Base-by-base conservation (phyloP, 2,797 vertebrate species). In the Crenuchus spilurus region DNA sequence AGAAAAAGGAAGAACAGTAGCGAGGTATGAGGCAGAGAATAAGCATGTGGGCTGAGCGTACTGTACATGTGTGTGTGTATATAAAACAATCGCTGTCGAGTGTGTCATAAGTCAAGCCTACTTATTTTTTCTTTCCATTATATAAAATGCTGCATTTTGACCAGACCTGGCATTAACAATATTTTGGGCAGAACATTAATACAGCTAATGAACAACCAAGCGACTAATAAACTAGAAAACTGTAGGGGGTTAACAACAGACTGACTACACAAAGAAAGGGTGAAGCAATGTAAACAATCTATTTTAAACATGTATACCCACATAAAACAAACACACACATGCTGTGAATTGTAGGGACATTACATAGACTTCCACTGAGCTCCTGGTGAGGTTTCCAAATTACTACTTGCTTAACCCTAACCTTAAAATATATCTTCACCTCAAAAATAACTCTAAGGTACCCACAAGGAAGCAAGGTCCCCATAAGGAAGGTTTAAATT, bases 21-120 rank as follows among this genome's bases (percentile, higher is more conserved):
- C 39, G 37, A 46, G 66, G 41, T 14, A 58, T 66, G 16, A 52
- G 70, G 84, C 39, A 30, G n/a, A 79, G 80, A 82, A 76, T 70
- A 65, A 52, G 54, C 61, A 71, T 70, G 16, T 48, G 20, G 33
- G 44, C 42, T 46, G n/a, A 55, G 44, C 44, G 31, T 61, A 54
- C 35, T 26, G 18, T 66, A 67, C 63, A 65, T 63, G 37, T 31
- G 26, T 31, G 26, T 31, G 44, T 71, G 33, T 49, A 67, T 65
- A 73, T 65, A 49, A 70, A 63, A 60, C 6, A 31, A 16, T 16
- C 7, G 16, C 20, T 24, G 30, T 24, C 39, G 58, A 72, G 54
- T 60, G 52, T 37, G 48, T 28, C 48, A 52, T 28, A 18, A 51
- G 70, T 73, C 42, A 76, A 67, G 49, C 22, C 57, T n/a, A 13